phyloP scores from a whole-genome alignment of 1,140 invertebrate species.

The Bombus terrestris region DNA sequence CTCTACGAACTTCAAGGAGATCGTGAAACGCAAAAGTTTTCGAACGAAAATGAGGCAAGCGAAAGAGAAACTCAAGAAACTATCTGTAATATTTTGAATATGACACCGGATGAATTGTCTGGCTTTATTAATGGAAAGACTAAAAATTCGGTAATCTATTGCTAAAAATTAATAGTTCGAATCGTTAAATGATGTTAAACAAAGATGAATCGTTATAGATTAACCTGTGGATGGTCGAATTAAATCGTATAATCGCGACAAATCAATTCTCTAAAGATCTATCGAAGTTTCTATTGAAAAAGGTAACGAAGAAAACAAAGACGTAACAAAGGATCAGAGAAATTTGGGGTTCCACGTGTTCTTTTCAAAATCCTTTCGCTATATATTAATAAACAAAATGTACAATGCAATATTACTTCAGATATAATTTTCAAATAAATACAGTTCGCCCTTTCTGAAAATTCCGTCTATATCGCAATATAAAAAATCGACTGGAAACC shows the following conservation, averaged over 20 bases:
- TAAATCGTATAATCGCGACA: constrained; percentile 51
- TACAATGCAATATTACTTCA: background rate
- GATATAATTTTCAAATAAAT: constrained; percentile 15
- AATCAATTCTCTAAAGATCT: constrained; percentile 48
- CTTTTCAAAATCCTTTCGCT: constrained; percentile 18
- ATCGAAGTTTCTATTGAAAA: constrained; percentile 59
- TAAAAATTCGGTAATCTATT: constrained; percentile 37
- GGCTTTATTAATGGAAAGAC: constrained; percentile 55
- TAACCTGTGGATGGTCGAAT: constrained; percentile 56
- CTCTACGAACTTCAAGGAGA: constrained; percentile 37
- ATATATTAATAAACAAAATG: constrained; percentile 22
- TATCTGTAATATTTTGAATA: constrained; percentile 67
- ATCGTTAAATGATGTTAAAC: background rate
- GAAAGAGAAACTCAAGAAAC: constrained; percentile 62
- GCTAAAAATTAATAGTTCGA: background rate
- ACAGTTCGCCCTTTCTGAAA: background rate
- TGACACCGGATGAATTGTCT: constrained; percentile 61
- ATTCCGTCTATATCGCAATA: background rate
- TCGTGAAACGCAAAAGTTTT: background rate
- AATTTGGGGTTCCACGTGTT: background rate
- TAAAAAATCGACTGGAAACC: background rate
- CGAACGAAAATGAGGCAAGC: constrained; percentile 46
- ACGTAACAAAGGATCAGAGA: background rate
- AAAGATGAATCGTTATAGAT: constrained; percentile 35
- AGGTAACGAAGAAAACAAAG: constrained; percentile 6